Percentiles rank a stretch among this genome's conserved stretches.
Evolutionary conservation across 2,888 invertebrate genomes (phyloP).

Genomic region (Acanthococcus lagerstroemiae): DNA sequence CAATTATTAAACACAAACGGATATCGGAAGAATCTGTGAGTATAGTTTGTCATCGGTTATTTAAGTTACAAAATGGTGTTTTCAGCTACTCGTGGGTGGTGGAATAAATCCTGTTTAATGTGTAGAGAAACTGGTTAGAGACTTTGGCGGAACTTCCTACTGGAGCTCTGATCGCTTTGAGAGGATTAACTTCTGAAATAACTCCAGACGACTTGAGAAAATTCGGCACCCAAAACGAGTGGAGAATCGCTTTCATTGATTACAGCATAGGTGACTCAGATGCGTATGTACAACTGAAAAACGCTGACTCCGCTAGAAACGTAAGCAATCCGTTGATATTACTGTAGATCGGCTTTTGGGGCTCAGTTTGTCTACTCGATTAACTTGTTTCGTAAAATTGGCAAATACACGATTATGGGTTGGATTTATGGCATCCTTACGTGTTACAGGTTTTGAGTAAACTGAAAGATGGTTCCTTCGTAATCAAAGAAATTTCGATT

Average conservation of each 20-base stretch:
- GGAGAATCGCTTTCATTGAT: constrained; percentile 62
- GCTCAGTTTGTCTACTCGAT: background rate
- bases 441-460: constrained; percentile 4
- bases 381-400: no score
- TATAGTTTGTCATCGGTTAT: no score
- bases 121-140: no score
- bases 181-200: constrained; percentile 51
- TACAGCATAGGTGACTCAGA: constrained; percentile 61
- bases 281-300: constrained; percentile 61
- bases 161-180: constrained; percentile 63
- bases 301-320: constrained; percentile 58
- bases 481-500: constrained; percentile 2
- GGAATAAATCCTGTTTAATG: no score
- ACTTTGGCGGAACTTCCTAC: constrained; percentile 37
- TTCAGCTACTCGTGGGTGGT: background rate
- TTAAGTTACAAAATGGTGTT: no score
- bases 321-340: background rate
- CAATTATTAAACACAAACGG: constrained; percentile 42
- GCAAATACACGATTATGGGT: no score
- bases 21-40: constrained; percentile 11
- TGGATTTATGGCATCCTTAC: background rate
- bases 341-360: background rate
- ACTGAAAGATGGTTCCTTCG: constrained; percentile 14
- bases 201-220: constrained; percentile 65
- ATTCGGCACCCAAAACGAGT: constrained; percentile 49